Conservation (phyloP, 2,113 vertebrate genomes). For the Nematolebias whitei region DNA sequence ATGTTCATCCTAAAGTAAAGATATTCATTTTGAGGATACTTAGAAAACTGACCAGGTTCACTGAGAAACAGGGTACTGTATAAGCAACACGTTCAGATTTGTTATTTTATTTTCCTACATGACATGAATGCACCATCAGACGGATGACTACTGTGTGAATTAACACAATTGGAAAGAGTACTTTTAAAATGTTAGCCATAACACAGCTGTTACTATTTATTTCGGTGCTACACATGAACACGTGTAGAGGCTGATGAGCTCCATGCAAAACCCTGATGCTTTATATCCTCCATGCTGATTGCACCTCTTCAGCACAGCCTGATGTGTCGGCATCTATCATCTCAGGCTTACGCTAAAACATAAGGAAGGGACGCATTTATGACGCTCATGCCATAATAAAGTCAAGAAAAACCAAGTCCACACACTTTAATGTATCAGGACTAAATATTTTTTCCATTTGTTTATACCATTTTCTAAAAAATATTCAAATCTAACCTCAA, state of each 20-base stretch:
- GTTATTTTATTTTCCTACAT: slow-evolving; percentile 21
- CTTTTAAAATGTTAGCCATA: not conserved
- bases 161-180: not conserved
- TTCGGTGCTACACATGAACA: not conserved
- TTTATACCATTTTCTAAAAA: too few relatives aligned
- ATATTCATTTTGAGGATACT: not conserved
- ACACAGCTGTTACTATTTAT: not conserved
- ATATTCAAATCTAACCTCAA: too few relatives aligned
- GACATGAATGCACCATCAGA: slow-evolving; percentile 42
- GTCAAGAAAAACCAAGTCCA: too few relatives aligned
- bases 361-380: too few relatives aligned
- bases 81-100: not conserved
- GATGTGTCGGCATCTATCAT: too few relatives aligned
- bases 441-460: too few relatives aligned
- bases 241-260: not conserved
- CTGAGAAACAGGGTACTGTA: not conserved
- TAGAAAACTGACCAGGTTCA: not conserved
- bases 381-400: too few relatives aligned
- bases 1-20: not conserved
- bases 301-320: too few relatives aligned
- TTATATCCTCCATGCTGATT: too few relatives aligned
- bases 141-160: not conserved
- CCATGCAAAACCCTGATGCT: not conserved
- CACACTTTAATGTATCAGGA: too few relatives aligned
- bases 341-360: too few relatives aligned